Evolutionary conservation across 1,140 invertebrate species (phyloP), one percentile per base, ranked within the genome.

Genomic region (Liolophura sinensis): DNA sequence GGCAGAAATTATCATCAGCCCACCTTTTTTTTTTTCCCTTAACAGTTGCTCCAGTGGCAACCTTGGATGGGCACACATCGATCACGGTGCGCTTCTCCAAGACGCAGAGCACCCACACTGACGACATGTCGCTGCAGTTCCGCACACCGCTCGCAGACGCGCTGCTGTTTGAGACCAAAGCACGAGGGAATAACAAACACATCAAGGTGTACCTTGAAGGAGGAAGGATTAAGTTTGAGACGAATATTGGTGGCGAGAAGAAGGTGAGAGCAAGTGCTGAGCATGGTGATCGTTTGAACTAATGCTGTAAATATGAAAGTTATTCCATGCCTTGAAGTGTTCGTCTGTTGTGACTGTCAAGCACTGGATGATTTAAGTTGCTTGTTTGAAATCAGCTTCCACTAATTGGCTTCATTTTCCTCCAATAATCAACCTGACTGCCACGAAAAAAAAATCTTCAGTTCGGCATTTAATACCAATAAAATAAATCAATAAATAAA

Each of bases 111-210:
- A 72, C 73, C 18, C 81, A 82, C 54, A 71, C 69, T 1, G 73
- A 82, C 58, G 74, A 82, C 64, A 71, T 82, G 25, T 79, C 77
- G 0, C 57, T 82, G 51, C 70, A 78, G 18, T 82, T 82, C 70
- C 73, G 73, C 49, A 78, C 79, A 0, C 70, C 66, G 0, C 64
- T 70, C 9, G 67, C 27, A 4, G 65, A 80, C 56, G 78, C 74
- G 9, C 56, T 79, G 7, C 72, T 82, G 18, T 79, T 82, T 62
- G 55, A 71, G 16, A 82, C 81, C 0, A 62, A 70, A 20, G 65
- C 71, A 16, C 65, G 65, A 9, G 65, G 60, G 1, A 57, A 58
- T 14, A 68, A 60, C 12, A 66, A 73, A n/a, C 78, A 72, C 56
- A 57, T 80, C 16, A 64, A 70, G 46, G 73, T 71, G 12, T 67